Percentiles rank a stretch among this genome's conserved stretches.
phyloP scores from a whole-genome alignment of 1,140 invertebrate genomes.

The Leptestheria dahalacensis region DNA sequence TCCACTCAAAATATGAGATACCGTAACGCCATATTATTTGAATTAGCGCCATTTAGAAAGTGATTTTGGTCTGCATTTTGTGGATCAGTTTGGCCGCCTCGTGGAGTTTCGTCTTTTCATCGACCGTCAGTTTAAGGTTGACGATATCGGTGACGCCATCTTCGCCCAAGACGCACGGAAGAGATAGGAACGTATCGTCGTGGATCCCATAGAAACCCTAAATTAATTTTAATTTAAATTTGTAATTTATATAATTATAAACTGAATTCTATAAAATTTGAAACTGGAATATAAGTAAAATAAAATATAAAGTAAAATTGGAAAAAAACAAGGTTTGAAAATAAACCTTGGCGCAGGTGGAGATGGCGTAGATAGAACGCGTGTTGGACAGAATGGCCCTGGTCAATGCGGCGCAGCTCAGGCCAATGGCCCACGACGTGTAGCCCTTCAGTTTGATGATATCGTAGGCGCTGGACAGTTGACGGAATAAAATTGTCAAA shows the following conservation, averaged over 20 bases:
- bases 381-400: slow-evolving; percentile 58
- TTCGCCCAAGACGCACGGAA: slow-evolving; percentile 61
- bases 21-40: too few species aligned
- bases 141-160: slow-evolving; percentile 59
- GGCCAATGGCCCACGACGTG: slow-evolving; percentile 77
- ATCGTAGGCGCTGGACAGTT: slow-evolving; percentile 53
- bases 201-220: slow-evolving; percentile 66
- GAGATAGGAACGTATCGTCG: slow-evolving; percentile 67
- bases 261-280: background rate
- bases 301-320: background rate
- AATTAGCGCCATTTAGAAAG: too few species aligned
- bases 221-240: slow-evolving; percentile 8
- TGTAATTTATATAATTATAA: background rate
- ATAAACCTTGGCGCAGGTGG: slow-evolving; percentile 62
- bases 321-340: slow-evolving; percentile 13
- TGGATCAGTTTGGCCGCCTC: slow-evolving; percentile 50
- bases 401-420: slow-evolving; percentile 58
- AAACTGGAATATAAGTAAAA: background rate
- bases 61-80: slow-evolving; percentile 49
- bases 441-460: slow-evolving; percentile 81
- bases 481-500: slow-evolving; percentile 17
- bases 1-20: too few species aligned
- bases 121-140: slow-evolving; percentile 51
- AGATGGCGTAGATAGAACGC: slow-evolving; percentile 61
- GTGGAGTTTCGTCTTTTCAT: slow-evolving; percentile 45